These are phyloP conservation scores for Pseudomyrmex concolor DNA, from an alignment of 1,140 invertebrate species.

Conservation along the genomic window DNA sequence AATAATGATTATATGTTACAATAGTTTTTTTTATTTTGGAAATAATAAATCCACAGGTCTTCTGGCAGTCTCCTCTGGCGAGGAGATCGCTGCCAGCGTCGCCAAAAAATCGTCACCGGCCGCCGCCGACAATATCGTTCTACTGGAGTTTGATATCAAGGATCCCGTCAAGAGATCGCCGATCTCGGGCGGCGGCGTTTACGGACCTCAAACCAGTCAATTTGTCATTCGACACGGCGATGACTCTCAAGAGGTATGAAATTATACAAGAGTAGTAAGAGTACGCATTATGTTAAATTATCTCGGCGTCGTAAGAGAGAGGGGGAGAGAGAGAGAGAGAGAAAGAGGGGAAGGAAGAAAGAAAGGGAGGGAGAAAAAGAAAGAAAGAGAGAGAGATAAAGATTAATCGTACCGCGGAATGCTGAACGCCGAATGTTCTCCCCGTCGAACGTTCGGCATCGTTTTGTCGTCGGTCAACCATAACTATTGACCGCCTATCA, in stretches of 20 bases:
- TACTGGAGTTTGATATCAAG: constrained; percentile 83
- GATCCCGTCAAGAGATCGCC: constrained; percentile 83
- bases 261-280: neutral
- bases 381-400: too few species aligned
- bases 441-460: constrained; percentile 44
- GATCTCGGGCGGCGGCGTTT: constrained; percentile 77
- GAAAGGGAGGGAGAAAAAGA: too few species aligned
- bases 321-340: too few species aligned
- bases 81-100: constrained; percentile 74
- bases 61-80: constrained; percentile 78
- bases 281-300: neutral
- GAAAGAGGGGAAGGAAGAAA: too few species aligned
- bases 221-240: constrained; percentile 82
- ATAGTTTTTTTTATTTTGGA: too few species aligned
- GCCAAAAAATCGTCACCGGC: constrained; percentile 68
- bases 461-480: constrained; percentile 70
- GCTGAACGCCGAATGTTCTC: constrained; percentile 27
- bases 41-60: constrained; percentile 72
- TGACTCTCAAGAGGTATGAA: constrained; percentile 81
- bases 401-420: neutral
- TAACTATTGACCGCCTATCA: constrained; percentile 77
- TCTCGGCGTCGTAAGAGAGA: too few species aligned
- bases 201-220: constrained; percentile 79
- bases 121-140: constrained; percentile 79
- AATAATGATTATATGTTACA: too few species aligned